Evolutionary conservation across 1,140 invertebrate species (phyloP), one percentile per base, ranked within the genome.

Genomic region (Papilio aristodemus): DNA sequence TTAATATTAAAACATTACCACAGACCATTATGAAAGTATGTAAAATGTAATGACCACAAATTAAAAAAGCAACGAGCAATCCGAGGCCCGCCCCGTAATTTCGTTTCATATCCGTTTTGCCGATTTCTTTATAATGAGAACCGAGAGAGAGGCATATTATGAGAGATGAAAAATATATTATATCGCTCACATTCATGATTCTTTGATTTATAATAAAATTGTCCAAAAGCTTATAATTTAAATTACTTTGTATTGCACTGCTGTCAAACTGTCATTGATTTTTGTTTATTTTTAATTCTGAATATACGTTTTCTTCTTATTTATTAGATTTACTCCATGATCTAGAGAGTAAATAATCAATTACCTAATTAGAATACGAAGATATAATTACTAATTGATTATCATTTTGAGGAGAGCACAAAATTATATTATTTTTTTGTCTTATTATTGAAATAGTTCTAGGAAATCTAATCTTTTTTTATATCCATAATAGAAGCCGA

Each of bases 1-100:
- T 89, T 8, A 91, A 80, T 36, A 89, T 82, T 14, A 91, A 62
- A 10, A 87, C 77, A 71, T 91, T 91, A 6, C 84, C 85, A 81
- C 79, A 86, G 13, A 84, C 80, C 80, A 91, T 75, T 0, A 89
- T 46, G 7, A 81, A 46, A 2, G 80, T 77, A 57, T 91, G 83
- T 25, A 77, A 77, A 8, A 87, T 73, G 10, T 79, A 70, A 27
- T 72, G 68, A 0, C 89, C 85, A 73, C 86, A 87, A 67, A 86
- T 77, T 7, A 86, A 39, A 66, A 80, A 81, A 0, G 77, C 69
- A 10, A 85, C 36, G 25, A 91, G 75, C 27, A 89, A 39, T 0
- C 89, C 89, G 3, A 89, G 58, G 0, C 89, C 89, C 0, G 83
- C 82, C 0, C 89, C 87, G 68, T 83, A 89, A 38, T 85, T 85